Evolutionary conservation across 2,113 vertebrate genomes (phyloP).

Genomic region (Hymenochirus boettgeri): DNA sequence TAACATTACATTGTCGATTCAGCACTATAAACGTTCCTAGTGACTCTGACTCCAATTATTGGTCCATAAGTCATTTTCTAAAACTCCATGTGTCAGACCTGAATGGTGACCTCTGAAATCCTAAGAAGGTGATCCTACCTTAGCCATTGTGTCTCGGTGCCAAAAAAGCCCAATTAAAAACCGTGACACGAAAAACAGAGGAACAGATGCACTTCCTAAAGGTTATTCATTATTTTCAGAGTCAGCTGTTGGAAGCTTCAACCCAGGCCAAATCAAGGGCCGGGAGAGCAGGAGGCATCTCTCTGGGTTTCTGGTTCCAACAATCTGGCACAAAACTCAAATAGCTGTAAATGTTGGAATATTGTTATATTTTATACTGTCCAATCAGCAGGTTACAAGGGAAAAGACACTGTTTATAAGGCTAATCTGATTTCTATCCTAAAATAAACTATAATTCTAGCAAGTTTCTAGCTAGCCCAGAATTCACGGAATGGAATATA

Average conservation of each 20-base stretch:
- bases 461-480: no score
- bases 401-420: no score
- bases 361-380: no score
- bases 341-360: constrained; percentile 53
- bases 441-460: no score
- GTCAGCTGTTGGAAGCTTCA: constrained; percentile 79
- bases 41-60: constrained; percentile 16
- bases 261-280: constrained; percentile 77
- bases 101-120: constrained; percentile 77
- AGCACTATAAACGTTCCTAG: background rate
- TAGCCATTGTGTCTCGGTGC: constrained; percentile 83
- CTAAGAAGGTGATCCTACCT: constrained; percentile 83
- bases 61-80: constrained; percentile 33
- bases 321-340: constrained; percentile 69
- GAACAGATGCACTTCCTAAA: constrained; percentile 80
- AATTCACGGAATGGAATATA: no score
- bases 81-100: constrained; percentile 60
- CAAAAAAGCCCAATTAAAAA: constrained; percentile 89
- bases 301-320: constrained; percentile 44
- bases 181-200: constrained; percentile 78
- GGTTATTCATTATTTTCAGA: constrained; percentile 83
- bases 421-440: no score
- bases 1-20: no score
- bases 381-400: background rate
- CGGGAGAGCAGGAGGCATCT: constrained; percentile 72